Conservation (phyloP, 2,113 vertebrate genomes). For the Cairina moschata region DNA sequence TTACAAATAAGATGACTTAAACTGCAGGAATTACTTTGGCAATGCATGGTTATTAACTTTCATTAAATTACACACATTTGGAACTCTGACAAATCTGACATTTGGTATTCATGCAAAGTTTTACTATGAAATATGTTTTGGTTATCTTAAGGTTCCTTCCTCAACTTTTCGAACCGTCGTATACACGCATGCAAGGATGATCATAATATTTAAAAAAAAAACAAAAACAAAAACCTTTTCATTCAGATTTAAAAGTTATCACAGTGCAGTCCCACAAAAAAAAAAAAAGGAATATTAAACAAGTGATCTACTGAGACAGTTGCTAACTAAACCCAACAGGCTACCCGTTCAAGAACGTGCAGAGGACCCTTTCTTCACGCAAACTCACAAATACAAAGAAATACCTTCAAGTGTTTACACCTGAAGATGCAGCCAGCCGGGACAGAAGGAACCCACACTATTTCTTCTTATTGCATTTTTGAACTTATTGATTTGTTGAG, state of each 20-base stretch:
- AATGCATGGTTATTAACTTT: not conserved
- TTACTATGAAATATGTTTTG: not conserved
- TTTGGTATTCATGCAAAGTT: not conserved
- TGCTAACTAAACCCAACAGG: not conserved
- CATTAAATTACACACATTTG: not conserved
- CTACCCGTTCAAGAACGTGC: not conserved
- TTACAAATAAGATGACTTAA: not conserved
- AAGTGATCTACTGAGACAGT: not conserved
- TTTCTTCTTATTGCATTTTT: slow-evolving; percentile 10
- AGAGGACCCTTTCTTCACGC: not conserved
- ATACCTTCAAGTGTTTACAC: not conserved
- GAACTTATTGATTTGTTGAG: slow-evolving; percentile 61
- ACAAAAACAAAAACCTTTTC: not conserved
- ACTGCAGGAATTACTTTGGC: not conserved
- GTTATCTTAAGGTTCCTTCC: not conserved
- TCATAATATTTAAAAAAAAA: not conserved
- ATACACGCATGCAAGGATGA: not conserved
- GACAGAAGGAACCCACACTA: not conserved
- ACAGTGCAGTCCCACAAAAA: not conserved
- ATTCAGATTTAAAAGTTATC: not conserved
- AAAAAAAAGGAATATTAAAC: not conserved
- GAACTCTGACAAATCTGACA: not conserved
- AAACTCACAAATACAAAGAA: not conserved
- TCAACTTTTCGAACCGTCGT: not conserved
- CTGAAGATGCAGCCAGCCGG: not conserved